Percentiles rank a stretch among this genome's conserved stretches.
Conservation (phyloP, 2,113 vertebrate genomes). For the Melanostigma gelatinosum region DNA sequence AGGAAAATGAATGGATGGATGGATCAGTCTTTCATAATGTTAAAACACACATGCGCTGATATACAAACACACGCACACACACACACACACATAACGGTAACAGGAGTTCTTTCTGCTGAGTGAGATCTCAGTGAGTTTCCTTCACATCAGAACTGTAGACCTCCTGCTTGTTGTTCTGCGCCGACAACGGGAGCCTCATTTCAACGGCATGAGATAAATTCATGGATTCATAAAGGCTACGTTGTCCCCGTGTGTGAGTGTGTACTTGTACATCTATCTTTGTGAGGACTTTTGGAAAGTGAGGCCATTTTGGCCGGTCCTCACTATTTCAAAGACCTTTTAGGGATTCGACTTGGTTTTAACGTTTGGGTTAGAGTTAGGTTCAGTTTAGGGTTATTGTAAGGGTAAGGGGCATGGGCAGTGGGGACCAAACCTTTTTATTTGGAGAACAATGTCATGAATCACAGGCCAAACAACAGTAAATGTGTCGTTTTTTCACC, state of each 20-base stretch:
- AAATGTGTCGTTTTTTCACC: neutral
- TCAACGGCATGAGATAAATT: neutral
- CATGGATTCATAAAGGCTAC: constrained; percentile 17
- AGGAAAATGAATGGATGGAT: neutral
- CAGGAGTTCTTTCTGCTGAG: neutral
- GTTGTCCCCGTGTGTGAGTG: neutral
- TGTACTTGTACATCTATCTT: neutral
- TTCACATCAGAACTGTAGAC: neutral
- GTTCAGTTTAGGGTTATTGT: neutral
- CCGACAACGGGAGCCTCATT: neutral
- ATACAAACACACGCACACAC: neutral
- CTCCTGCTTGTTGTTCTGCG: neutral
- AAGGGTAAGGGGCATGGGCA: neutral
- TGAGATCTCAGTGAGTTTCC: neutral
- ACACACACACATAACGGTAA: neutral
- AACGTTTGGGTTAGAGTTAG: too few species aligned
- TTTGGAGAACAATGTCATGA: neutral
- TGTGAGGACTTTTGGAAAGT: neutral
- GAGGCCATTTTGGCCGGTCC: neutral
- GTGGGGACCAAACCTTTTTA: neutral
- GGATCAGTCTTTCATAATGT: constrained; percentile 35
- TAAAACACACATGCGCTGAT: constrained; percentile 20
- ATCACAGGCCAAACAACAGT: neutral
- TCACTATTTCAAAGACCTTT: neutral
- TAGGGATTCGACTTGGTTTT: neutral